phyloP scores from a whole-genome alignment of 2,113 vertebrate species.

The pig (Sus scrofa) region T2T-Sscrofa CM000817.6:165032001-165032500 shows the following conservation, averaged over 20 bases:
- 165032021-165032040: background rate
- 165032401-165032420: constrained; percentile 6
- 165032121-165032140: background rate
- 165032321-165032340: background rate
- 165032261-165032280: constrained; percentile 19
- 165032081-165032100: constrained; percentile 28
- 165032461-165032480: constrained; percentile 38
- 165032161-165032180: background rate
- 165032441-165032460: background rate
- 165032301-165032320: background rate
- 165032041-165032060: background rate
- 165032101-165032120: background rate
- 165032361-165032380: constrained; percentile 14
- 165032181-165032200: background rate
- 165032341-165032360: constrained; percentile 24
- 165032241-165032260: background rate
- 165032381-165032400: constrained; percentile 33
- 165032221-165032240: background rate
- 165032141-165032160: constrained; percentile 31
- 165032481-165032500: background rate
- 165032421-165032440: background rate
- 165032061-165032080: background rate
- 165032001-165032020: background rate
- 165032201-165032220: constrained; percentile 7
- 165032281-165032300: background rate